Base-by-base conservation (phyloP, 2,888 invertebrate species). In the Molorchus minor region DNA sequence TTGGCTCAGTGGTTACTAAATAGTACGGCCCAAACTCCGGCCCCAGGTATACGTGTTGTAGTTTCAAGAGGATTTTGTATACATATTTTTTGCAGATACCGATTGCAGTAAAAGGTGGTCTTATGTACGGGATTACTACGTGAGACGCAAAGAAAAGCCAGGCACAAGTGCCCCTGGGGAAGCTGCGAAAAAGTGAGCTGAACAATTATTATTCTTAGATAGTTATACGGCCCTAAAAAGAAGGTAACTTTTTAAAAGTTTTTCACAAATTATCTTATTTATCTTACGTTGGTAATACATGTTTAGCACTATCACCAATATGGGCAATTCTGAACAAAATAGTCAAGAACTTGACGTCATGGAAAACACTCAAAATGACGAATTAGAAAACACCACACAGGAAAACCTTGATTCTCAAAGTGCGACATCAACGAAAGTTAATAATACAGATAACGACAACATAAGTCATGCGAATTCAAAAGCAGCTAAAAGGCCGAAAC, bases 81-180 rank as follows among this genome's bases (percentile, higher is more conserved):
- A 7, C 5, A 3, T 36, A 7, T 3, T 5, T 33, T 30, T 47
- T 47, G 19, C 17, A 52, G 55, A 36, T 55, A 55, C 10, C 36
- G 55, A 55, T 10, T 55, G 55, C 65, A 66, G 54, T 58, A 76
- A 75, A 58, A 66, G 74, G 33, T 77, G 76, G 74, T 61, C 65
- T 45, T 76, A 75, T 60, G 54, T 76, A 43, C 57, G 76, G 49
- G 75, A 77, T 41, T 75, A 76, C 62, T 75, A 77, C 62, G 67
- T 76, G 53, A 67, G 75, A 45, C 68, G 72, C 10, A 71, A 61
- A 70, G 72, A 68, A 58, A 77, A 75, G 68, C 64, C 68, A 12
- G 56, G 64, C 33, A 62, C 56, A 15, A 64, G 64, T 52, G 59
- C 64, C 12, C 54, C 65, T 15, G 75, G 76, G 47, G 71, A 74